Percentiles rank a stretch among this genome's conserved stretches.
Evolutionary conservation across 2,113 vertebrate genomes (phyloP).

Genomic region (Ptychochromis oligacanthus): DNA sequence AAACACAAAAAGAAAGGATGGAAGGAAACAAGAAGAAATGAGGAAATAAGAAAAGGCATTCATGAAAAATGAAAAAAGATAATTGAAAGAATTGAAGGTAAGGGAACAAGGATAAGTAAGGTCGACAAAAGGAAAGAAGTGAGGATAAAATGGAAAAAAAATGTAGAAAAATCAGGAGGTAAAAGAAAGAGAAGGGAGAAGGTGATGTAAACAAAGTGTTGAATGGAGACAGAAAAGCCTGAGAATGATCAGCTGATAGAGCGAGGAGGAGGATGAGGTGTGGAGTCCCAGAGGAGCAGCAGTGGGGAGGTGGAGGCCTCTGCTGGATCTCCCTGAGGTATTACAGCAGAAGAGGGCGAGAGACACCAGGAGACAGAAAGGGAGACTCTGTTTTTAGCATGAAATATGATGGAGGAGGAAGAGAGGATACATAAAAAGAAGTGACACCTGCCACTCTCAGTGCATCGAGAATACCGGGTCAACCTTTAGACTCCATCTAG

Average conservation of each 20-base stretch:
- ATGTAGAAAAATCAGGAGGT: background rate
- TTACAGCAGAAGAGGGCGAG: slow-evolving; percentile 63
- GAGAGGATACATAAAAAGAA: background rate
- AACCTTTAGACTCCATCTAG: background rate
- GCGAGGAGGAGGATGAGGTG: slow-evolving; percentile 18
- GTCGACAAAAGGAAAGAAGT: background rate
- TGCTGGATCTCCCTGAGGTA: slow-evolving; percentile 82
- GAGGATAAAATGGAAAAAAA: background rate
- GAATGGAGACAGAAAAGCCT: background rate
- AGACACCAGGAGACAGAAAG: background rate
- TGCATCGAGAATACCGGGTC: too few species aligned
- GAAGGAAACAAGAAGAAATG: background rate
- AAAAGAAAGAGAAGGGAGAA: background rate
- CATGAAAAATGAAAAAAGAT: background rate
- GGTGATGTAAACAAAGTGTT: background rate
- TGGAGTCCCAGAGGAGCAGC: slow-evolving; percentile 62
- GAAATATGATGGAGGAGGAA: background rate
- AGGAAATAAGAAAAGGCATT: background rate
- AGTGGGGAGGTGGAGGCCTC: slow-evolving; percentile 82
- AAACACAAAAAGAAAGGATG: background rate
- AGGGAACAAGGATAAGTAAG: background rate
- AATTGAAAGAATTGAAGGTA: too few species aligned
- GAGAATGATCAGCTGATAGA: slow-evolving; percentile 19
- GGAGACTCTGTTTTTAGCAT: background rate
- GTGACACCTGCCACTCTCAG: background rate